Evolutionary conservation across 2,888 invertebrate genomes (phyloP).

Genomic region (Meteorus cinctellus): DNA sequence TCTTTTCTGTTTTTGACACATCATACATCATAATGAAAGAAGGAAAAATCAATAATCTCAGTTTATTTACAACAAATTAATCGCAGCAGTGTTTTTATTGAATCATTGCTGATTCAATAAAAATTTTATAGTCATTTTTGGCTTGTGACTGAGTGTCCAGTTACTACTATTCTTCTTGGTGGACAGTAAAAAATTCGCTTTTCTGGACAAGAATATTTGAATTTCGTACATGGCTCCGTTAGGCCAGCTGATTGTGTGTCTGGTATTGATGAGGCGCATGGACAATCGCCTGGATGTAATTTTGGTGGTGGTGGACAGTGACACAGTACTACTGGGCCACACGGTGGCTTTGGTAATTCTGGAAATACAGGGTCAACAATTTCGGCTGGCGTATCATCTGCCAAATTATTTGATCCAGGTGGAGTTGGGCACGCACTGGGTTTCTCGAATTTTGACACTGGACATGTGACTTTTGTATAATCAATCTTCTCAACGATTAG

Average conservation of each 20-base stretch:
- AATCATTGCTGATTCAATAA: background rate
- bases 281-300: slow-evolving; percentile 64
- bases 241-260: slow-evolving; percentile 25
- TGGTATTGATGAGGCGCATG: slow-evolving; percentile 50
- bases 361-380: background rate
- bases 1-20: background rate
- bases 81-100: slow-evolving; percentile 34
- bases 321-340: slow-evolving; percentile 57
- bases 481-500: slow-evolving; percentile 54
- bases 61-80: background rate
- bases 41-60: slow-evolving; percentile 30
- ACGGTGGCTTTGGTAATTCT: slow-evolving; percentile 62
- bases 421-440: slow-evolving; percentile 44
- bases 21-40: background rate
- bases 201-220: slow-evolving; percentile 53
- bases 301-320: slow-evolving; percentile 64
- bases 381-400: background rate
- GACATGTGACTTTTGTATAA: slow-evolving; percentile 53
- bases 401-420: background rate
- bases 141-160: slow-evolving; percentile 25
- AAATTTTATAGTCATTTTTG: slow-evolving; percentile 29
- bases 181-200: slow-evolving; percentile 52
- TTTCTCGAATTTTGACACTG: slow-evolving; percentile 53
- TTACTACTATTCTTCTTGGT: background rate
- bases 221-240: slow-evolving; percentile 53